Evolutionary conservation across 2,113 vertebrate genomes (phyloP).

Genomic region (Chaenocephalus aceratus): DNA sequence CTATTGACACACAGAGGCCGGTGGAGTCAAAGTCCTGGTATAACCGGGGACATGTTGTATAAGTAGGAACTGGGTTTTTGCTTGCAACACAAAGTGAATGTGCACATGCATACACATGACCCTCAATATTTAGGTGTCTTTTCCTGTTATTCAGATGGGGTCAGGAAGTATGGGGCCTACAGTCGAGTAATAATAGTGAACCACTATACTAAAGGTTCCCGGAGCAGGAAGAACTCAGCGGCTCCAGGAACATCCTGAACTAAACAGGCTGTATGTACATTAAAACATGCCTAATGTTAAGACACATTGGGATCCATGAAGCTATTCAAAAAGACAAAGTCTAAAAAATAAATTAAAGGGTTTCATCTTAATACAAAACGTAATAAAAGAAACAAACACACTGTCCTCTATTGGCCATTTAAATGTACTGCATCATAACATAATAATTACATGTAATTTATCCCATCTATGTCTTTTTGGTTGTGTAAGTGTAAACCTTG

Average conservation of each 20-base stretch:
- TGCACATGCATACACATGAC: neutral
- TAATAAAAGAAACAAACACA: neutral
- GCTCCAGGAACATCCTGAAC: slow-evolving; percentile 37
- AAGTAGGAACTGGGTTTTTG: slow-evolving; percentile 1
- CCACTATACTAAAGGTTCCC: slow-evolving; percentile 1
- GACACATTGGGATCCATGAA: neutral
- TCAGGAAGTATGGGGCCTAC: slow-evolving; percentile 36
- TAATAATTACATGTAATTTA: neutral
- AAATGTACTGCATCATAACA: neutral
- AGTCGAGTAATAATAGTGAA: slow-evolving; percentile 18
- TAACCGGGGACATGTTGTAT: neutral
- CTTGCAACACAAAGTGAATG: slow-evolving; percentile 20
- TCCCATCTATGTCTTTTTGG: no score
- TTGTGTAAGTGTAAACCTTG: no score
- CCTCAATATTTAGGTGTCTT: slow-evolving; percentile 16
- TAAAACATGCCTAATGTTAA: neutral
- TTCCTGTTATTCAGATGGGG: slow-evolving; percentile 69
- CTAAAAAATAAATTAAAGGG: slow-evolving; percentile 6
- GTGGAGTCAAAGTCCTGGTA: slow-evolving; percentile 37
- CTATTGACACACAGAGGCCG: neutral
- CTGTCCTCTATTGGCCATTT: slow-evolving; percentile 42
- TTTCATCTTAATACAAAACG: neutral
- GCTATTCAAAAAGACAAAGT: neutral
- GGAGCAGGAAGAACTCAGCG: slow-evolving; percentile 24
- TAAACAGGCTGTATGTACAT: neutral